Percentiles rank a stretch among this genome's conserved stretches.
These are phyloP conservation scores for Labroides dimidiatus DNA, from an alignment of 2,797 vertebrate species.

Conservation along the genomic window DNA sequence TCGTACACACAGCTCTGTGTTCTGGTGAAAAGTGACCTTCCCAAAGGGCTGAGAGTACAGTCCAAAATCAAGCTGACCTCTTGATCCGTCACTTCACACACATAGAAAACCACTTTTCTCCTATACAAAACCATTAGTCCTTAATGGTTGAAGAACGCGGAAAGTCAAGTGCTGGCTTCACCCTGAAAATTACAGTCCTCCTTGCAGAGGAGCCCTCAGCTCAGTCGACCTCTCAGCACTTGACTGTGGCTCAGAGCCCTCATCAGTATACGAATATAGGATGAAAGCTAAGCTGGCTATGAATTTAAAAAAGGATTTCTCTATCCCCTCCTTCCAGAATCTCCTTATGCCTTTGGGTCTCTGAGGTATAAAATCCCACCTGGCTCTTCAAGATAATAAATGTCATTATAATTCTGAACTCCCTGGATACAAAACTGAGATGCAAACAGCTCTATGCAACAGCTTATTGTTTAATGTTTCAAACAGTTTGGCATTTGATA, in stretches of 20 bases:
- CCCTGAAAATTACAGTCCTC: slow-evolving; percentile 30
- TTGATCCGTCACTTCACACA: not conserved
- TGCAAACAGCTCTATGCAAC: not conserved
- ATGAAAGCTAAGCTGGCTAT: slow-evolving; percentile 53
- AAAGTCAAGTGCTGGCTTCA: slow-evolving; percentile 37
- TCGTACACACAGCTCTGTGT: not conserved
- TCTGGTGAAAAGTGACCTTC: slow-evolving; percentile 9
- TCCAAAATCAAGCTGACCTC: not conserved
- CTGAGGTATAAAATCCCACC: slow-evolving; percentile 7
- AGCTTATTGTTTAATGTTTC: too few species aligned
- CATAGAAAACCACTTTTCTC: not conserved
- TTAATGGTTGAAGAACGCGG: slow-evolving; percentile 20
- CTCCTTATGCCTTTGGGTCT: slow-evolving; percentile 11
- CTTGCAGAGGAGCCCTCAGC: slow-evolving; percentile 10
- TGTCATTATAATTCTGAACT: slow-evolving; percentile 13
- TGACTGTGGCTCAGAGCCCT: slow-evolving; percentile 24
- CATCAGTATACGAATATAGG: slow-evolving; percentile 49
- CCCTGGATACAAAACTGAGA: not conserved
- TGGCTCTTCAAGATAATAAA: slow-evolving; percentile 6
- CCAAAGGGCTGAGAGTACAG: not conserved
- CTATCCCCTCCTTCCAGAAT: not conserved
- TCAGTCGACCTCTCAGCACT: slow-evolving; percentile 23
- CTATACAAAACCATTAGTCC: slow-evolving; percentile 1
- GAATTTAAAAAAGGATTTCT: slow-evolving; percentile 55
- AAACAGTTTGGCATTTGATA: too few species aligned